phyloP scores from a whole-genome alignment of 2,888 invertebrate species.

The Axea sp. region DNA sequence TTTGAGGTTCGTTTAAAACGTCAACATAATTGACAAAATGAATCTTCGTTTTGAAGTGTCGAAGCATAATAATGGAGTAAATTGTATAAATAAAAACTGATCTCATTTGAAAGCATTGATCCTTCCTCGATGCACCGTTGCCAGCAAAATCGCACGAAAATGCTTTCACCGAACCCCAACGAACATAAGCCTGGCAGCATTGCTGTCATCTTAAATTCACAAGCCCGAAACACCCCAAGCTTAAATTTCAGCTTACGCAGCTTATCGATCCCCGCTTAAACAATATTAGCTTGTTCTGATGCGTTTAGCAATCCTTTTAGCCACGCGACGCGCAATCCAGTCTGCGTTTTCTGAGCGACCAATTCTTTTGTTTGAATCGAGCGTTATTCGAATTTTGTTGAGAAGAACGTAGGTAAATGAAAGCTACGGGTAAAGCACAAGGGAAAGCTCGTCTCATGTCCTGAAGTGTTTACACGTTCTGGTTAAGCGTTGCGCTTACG shows the following conservation, averaged over 20 bases:
- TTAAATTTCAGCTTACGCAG: constrained; percentile 40
- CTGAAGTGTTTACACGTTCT: constrained; percentile 45
- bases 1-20: too few species aligned
- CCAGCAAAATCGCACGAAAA: constrained; percentile 18
- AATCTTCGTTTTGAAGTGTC: too few species aligned
- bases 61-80: too few species aligned
- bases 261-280: constrained; percentile 43
- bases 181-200: constrained; percentile 29
- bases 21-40: too few species aligned
- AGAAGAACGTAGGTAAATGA: constrained; percentile 32
- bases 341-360: background rate
- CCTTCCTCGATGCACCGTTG: constrained; percentile 13
- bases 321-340: constrained; percentile 1
- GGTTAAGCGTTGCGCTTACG: constrained; percentile 21
- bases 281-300: constrained; percentile 30
- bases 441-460: constrained; percentile 29
- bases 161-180: constrained; percentile 13
- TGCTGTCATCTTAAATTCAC: constrained; percentile 39
- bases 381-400: constrained; percentile 10
- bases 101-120: too few species aligned
- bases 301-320: constrained; percentile 42
- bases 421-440: constrained; percentile 14
- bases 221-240: constrained; percentile 35
- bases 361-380: constrained; percentile 12
- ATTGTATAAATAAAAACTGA: too few species aligned